Evolutionary conservation across 2,888 invertebrate species (phyloP), one percentile per base, ranked within the genome.

Genomic region (Eugnorisma glareosa): DNA sequence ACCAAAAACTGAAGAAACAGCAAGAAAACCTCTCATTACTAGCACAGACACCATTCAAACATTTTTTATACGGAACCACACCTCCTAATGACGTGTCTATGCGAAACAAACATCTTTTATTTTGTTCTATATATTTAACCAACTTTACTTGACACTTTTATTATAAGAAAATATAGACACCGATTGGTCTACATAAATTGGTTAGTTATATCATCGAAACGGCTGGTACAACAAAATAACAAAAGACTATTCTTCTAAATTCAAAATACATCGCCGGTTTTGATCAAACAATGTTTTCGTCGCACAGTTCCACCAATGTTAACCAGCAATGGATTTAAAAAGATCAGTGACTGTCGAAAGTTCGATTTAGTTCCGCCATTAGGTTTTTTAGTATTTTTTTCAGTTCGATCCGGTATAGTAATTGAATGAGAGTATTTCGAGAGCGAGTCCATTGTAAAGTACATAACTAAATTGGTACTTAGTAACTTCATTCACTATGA

Each of bases 161-260:
- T 40, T n/a, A 3, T 7, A 82, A 43, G 37, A 61, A 66, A 35
- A 51, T 71, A 3, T 31, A 73, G 13, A 8, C 31, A 51, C 0
- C 31, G 21, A 82, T 13, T 79, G 86, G 2, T 88, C 87, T 84
- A 35, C n/a, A 10, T 69, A 85, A 68, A 80, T 70, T 88, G 83
- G 89, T 31, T 72, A 2, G 85, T 92, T 91, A 91, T 89, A 89
- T 90, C 91, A 92, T 86, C 87, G 85, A 82, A 88, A 71, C 67
- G 64, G 59, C 82, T 84, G 72, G 73, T 87, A 88, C 81, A 77
- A 83, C 72, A 48, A 37, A 37, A 54, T 67, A 70, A 59, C 31
- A 70, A 74, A 72, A 67, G 1, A 45, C 0, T 73, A 45, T 28
- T 73, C 37, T 40, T 31, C 24, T 67, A 31, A 73, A 48, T 79